Evolutionary conservation across 2,888 invertebrate species (phyloP).

Genomic region (Calliphora vomitoria): DNA sequence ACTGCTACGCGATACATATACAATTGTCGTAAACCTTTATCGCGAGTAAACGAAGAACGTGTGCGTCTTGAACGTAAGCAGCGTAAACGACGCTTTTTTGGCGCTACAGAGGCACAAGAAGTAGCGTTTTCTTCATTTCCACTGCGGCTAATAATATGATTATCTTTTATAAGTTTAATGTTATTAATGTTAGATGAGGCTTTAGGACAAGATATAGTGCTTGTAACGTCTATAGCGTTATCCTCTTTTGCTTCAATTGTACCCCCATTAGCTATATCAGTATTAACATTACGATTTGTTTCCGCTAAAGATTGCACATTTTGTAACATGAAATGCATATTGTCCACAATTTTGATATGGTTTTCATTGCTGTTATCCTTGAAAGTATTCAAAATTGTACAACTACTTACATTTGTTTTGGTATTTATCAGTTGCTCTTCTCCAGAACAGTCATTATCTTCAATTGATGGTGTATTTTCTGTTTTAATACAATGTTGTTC

Average conservation of each 20-base stretch:
- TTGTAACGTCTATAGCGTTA: constrained; percentile 30
- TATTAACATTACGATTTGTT: neutral
- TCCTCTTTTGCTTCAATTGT: neutral
- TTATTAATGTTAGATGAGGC: neutral
- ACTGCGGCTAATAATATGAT: neutral
- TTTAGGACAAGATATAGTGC: constrained; percentile 30
- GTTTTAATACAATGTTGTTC: constrained; percentile 64
- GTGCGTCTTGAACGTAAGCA: neutral
- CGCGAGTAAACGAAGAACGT: constrained; percentile 43
- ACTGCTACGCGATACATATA: constrained; percentile 72
- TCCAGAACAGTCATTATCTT: constrained; percentile 31
- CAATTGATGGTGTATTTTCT: constrained; percentile 53
- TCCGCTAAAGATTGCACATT: constrained; percentile 45
- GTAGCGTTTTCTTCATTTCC: neutral
- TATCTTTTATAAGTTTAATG: neutral
- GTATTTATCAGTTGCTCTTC: constrained; percentile 18
- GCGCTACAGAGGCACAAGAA: neutral
- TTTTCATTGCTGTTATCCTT: constrained; percentile 11
- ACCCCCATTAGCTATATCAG: neutral
- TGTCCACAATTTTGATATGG: constrained; percentile 15
- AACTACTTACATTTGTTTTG: constrained; percentile 37
- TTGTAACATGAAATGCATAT: constrained; percentile 45
- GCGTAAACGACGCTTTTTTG: constrained; percentile 5
- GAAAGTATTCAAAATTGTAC: constrained; percentile 8
- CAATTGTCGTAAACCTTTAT: constrained; percentile 67